Percentiles rank a stretch among this genome's conserved stretches.
phyloP scores from a whole-genome alignment of 2,113 vertebrate genomes.

The Galeopterus variegatus region DNA sequence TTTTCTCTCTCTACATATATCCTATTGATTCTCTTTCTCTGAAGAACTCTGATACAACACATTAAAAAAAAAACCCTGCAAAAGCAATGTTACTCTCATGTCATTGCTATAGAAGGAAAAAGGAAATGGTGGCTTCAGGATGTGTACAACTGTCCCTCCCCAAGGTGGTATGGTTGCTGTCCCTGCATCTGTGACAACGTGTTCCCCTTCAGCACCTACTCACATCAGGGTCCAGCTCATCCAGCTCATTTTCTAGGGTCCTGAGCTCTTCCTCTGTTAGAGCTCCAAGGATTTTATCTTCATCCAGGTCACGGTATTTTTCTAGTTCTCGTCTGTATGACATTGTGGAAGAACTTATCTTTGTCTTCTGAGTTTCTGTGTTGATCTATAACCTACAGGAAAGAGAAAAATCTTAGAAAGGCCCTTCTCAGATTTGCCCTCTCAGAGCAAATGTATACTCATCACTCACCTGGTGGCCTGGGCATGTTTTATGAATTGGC shows the following conservation, averaged over 20 bases:
- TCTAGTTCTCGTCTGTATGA: slow-evolving; percentile 96
- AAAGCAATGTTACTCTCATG: background rate
- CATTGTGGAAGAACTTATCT: slow-evolving; percentile 88
- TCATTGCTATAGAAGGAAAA: background rate
- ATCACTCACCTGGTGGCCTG: background rate
- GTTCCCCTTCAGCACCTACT: slow-evolving; percentile 82
- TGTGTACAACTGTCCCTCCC: background rate
- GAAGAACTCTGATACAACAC: background rate
- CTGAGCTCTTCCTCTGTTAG: slow-evolving; percentile 96
- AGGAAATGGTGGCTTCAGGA: background rate
- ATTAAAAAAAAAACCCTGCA: background rate
- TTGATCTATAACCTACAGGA: slow-evolving; percentile 70
- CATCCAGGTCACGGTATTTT: slow-evolving; percentile 98
- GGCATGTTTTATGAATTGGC: background rate
- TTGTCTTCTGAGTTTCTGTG: slow-evolving; percentile 46
- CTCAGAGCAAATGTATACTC: background rate
- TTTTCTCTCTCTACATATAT: background rate
- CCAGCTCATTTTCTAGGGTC: slow-evolving; percentile 96
- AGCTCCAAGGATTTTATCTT: slow-evolving; percentile 96
- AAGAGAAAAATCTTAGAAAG: slow-evolving; percentile 50
- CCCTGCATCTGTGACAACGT: accelerated
- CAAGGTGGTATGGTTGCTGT: background rate
- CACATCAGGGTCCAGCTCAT: slow-evolving; percentile 98
- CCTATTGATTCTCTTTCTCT: background rate
- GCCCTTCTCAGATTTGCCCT: background rate